Conservation (phyloP, 2,113 vertebrate species). For the Corvus moneduloides region DNA sequence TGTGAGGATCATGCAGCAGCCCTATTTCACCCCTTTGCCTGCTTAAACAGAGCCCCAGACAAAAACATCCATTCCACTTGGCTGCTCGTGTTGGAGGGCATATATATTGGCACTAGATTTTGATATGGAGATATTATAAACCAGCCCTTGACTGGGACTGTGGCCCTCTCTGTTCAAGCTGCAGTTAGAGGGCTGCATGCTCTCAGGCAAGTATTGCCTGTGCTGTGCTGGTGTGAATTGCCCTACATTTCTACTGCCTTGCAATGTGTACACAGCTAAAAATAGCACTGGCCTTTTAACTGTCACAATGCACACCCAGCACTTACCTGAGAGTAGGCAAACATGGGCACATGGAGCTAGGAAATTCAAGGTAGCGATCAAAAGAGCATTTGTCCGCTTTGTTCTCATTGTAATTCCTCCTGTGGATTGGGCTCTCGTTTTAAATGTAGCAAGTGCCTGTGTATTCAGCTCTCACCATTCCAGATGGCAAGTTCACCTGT, state of each 20-base stretch:
- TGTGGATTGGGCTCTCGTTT: not conserved
- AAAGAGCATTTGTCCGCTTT: not conserved
- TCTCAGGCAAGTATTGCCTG: not conserved
- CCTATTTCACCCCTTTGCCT: not conserved
- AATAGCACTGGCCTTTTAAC: slow-evolving; percentile 24
- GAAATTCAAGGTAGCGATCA: not conserved
- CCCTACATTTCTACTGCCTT: slow-evolving; percentile 31
- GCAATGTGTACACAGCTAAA: not conserved
- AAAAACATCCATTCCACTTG: not conserved
- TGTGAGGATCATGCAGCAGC: fast-evolving
- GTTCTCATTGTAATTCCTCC: not conserved
- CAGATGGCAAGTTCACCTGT: not conserved
- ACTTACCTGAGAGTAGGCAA: slow-evolving; percentile 7
- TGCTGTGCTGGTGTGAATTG: not conserved
- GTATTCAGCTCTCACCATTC: not conserved
- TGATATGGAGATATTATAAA: not conserved
- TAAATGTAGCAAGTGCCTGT: not conserved
- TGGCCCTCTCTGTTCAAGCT: not conserved
- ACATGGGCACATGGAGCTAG: not conserved
- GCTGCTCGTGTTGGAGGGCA: fast-evolving
- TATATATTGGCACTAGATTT: not conserved
- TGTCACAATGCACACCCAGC: not conserved
- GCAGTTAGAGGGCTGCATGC: not conserved
- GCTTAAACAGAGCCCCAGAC: not conserved
- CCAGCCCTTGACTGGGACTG: not conserved